Percentiles rank a stretch among this genome's conserved stretches.
Evolutionary conservation across 2,888 invertebrate species (phyloP).

Genomic region (Pseudeuparius sepicola): DNA sequence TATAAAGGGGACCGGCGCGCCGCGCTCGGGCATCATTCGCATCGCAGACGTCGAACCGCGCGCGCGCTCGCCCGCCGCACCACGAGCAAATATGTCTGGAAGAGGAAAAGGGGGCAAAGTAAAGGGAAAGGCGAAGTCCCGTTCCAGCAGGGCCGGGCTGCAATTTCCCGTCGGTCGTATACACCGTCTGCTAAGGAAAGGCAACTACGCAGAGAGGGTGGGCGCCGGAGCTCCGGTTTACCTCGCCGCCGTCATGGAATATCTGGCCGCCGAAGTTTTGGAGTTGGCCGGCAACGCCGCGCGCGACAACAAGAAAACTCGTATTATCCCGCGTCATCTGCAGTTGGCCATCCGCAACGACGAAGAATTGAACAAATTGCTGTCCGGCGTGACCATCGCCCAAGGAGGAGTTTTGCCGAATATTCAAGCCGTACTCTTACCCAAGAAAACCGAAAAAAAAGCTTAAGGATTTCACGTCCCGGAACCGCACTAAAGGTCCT

Average conservation of each 20-base stretch:
- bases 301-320: slow-evolving; percentile 56
- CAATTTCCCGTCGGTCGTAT: slow-evolving; percentile 51
- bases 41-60: too few relatives aligned
- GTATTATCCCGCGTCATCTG: slow-evolving; percentile 66
- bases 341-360: slow-evolving; percentile 74
- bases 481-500: too few relatives aligned
- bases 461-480: too few relatives aligned
- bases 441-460: too few relatives aligned
- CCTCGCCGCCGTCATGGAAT: slow-evolving; percentile 51
- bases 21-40: too few relatives aligned
- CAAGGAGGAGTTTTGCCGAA: too few relatives aligned
- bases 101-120: too few relatives aligned
- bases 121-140: slow-evolving; percentile 42
- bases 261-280: slow-evolving; percentile 57
- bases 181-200: slow-evolving; percentile 48
- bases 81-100: too few relatives aligned
- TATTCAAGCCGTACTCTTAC: too few relatives aligned
- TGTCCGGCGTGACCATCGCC: slow-evolving; percentile 72
- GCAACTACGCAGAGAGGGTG: slow-evolving; percentile 51
- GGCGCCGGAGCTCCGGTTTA: slow-evolving; percentile 46
- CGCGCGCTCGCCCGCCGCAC: too few relatives aligned
- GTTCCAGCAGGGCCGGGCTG: slow-evolving; percentile 48
- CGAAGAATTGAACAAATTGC: slow-evolving; percentile 67
- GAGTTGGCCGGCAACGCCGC: slow-evolving; percentile 54
- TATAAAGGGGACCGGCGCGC: too few relatives aligned